A percentile compares a stretch with the other conserved stretches of the same genome.
These are phyloP conservation scores for Nibea albiflora DNA, from an alignment of 2,113 vertebrate genomes.

Conservation along the genomic window DNA sequence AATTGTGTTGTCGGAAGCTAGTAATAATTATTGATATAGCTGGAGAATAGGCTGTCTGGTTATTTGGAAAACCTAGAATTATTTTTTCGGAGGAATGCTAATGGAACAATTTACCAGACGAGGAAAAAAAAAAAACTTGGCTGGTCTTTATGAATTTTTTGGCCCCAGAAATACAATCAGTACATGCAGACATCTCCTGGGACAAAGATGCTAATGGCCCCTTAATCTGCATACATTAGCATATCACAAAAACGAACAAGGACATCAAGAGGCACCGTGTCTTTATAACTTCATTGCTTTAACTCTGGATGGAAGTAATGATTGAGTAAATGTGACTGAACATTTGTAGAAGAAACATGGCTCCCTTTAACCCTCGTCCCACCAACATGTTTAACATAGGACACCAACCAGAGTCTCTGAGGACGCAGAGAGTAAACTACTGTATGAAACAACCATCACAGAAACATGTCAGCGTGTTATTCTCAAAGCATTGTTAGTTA, in stretches of 20 bases:
- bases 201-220: slow-evolving; percentile 71
- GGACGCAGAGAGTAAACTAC: no score
- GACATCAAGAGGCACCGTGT: slow-evolving; percentile 67
- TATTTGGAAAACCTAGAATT: slow-evolving; percentile 62
- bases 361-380: not conserved
- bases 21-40: slow-evolving; percentile 60
- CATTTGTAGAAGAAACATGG: not conserved
- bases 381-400: no score
- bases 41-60: slow-evolving; percentile 51
- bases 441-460: no score
- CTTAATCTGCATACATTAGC: slow-evolving; percentile 76
- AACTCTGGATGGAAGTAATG: slow-evolving; percentile 32
- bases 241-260: slow-evolving; percentile 72
- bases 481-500: no score
- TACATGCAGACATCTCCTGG: slow-evolving; percentile 65
- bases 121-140: slow-evolving; percentile 20
- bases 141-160: slow-evolving; percentile 46
- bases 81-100: slow-evolving; percentile 48
- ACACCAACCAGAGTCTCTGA: no score
- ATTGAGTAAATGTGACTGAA: slow-evolving; percentile 26
- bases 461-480: no score
- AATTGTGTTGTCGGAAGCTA: slow-evolving; percentile 67
- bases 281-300: slow-evolving; percentile 42
- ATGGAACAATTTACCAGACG: slow-evolving; percentile 64
- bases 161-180: slow-evolving; percentile 70